These are phyloP conservation scores for Catonia carolina DNA, from an alignment of 2,888 invertebrate genomes.

Conservation along the genomic window DNA sequence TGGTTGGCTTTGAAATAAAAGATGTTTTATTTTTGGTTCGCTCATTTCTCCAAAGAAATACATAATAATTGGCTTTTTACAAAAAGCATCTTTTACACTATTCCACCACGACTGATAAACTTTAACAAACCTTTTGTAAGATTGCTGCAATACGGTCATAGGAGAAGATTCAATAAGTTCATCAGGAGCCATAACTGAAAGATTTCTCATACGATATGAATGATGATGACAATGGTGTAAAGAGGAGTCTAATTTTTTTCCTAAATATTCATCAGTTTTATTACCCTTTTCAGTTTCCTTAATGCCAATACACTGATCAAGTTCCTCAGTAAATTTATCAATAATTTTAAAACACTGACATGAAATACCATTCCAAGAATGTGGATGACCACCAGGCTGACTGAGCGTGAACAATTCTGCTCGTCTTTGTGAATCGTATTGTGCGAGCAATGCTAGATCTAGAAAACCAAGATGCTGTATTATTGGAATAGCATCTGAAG, in stretches of 20 bases:
- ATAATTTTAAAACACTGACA: constrained; percentile 57
- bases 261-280: constrained; percentile 8
- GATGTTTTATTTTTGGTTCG: constrained; percentile 60
- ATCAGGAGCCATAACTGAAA: neutral
- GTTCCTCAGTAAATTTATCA: constrained; percentile 56
- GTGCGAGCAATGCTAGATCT: constrained; percentile 61
- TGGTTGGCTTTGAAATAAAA: constrained; percentile 61
- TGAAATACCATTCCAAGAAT: constrained; percentile 72
- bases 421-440: constrained; percentile 55
- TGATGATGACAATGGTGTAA: constrained; percentile 33
- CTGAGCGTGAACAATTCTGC: constrained; percentile 63
- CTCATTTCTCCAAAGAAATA: constrained; percentile 70
- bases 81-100: constrained; percentile 46
- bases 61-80: constrained; percentile 58
- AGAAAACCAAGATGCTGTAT: constrained; percentile 68
- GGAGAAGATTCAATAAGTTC: too few relatives aligned
- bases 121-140: too few relatives aligned
- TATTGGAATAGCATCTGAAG: constrained; percentile 55
- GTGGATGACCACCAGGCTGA: constrained; percentile 79
- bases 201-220: neutral
- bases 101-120: constrained; percentile 4
- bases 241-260: constrained; percentile 37
- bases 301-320: constrained; percentile 45
- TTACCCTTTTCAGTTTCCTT: constrained; percentile 31
- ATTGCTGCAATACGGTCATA: too few relatives aligned